Evolutionary conservation across 2,113 vertebrate genomes (phyloP), one percentile per base, ranked within the genome.

Genomic region (Tachuris rubrigastra): DNA sequence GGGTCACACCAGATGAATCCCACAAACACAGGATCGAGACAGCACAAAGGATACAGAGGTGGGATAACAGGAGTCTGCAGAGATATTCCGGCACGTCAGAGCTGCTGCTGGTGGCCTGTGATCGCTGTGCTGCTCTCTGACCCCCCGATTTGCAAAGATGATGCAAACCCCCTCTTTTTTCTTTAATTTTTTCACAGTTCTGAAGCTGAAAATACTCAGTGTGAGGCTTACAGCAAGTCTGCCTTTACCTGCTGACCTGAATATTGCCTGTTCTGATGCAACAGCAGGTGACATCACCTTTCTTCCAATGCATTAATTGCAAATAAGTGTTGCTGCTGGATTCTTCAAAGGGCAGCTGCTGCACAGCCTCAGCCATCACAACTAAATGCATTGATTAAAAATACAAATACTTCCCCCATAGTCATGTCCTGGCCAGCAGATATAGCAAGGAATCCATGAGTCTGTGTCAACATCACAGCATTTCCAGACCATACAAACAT

Each of bases 371-470:
- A 9, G 14, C 11, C 66, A 78, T 35, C 63, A 59, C 53, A 94
- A 85, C 22, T 14, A 41, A 86, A 65, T 8, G 6, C 5, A 19
- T 28, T 81, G 73, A 62, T 85, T 77, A 65, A 62, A 5, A 6
- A 80, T 35, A 58, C 0, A 2, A 39, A 76, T 14, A 10, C 5
- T 60, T 14, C 18, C 22, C 65, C 20, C 27, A 8, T 3, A 27
- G 25, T 11, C 19, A 1, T 4, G 10, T n/a, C 67, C 50, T 66
- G 58, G 46, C 19, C 22, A 11, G 28, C 22, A 25, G 9, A 25
- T 2, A 33, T 0, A 73, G n/a, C 33, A 87, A 49, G 49, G 67
- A 75, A 66, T 18, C 23, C 19, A 7, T 0, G 3, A 68, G 52
- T 31, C 47, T 3, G 2, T 20, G 20, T 8, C n/a, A 74, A 6